phyloP scores from a whole-genome alignment of 2,113 vertebrate species.

The Oreotrochilus melanogaster region DNA sequence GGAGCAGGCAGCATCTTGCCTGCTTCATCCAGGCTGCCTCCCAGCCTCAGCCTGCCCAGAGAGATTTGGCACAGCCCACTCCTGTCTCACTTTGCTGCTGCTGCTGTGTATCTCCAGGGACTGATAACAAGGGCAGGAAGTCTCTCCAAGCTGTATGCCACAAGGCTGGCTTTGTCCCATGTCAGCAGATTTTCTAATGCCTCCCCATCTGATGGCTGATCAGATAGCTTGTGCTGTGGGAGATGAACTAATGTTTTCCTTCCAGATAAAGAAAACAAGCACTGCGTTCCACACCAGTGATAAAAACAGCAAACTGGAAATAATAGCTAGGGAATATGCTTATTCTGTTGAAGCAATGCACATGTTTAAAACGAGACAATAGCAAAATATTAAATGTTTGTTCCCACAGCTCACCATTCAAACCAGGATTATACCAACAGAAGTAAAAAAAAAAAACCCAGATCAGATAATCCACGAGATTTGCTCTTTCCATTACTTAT shows the following conservation, averaged over 20 bases:
- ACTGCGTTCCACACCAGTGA: neutral
- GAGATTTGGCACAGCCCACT: neutral
- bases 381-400: neutral
- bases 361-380: neutral
- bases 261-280: constrained; percentile 46
- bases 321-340: neutral
- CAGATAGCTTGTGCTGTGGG: constrained; percentile 17
- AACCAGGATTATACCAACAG: neutral
- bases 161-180: neutral
- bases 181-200: constrained; percentile 33
- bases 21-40: neutral
- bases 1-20: neutral
- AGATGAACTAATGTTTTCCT: neutral
- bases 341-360: neutral
- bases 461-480: neutral
- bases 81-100: neutral
- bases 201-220: neutral
- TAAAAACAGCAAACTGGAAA: constrained; percentile 1
- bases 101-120: neutral
- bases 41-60: neutral
- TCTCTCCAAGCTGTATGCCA: neutral
- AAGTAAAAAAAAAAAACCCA: neutral
- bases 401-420: neutral
- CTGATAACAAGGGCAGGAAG: neutral
- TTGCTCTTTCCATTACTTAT: neutral